These are phyloP conservation scores for Myxocyprinus asiaticus DNA, from an alignment of 2,113 vertebrate species.

Conservation along the genomic window DNA sequence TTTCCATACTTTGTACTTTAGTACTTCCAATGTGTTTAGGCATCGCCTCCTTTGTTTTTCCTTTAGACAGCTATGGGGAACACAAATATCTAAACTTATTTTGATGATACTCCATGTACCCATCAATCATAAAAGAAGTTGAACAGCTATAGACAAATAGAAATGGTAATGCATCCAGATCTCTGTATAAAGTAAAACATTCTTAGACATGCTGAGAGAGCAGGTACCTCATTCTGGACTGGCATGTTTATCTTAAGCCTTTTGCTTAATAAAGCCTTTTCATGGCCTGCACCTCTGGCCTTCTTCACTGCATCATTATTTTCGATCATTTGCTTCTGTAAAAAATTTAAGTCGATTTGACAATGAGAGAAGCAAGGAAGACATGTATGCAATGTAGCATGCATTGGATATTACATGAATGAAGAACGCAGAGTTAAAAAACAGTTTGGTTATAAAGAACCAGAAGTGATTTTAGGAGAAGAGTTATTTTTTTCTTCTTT, in stretches of 20 bases:
- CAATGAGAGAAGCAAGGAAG: not conserved
- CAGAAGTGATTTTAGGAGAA: too few species aligned
- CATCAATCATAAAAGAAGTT: too few species aligned
- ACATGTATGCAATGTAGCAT: not conserved
- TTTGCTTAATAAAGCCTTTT: slow-evolving; percentile 4
- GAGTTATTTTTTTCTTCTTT: too few species aligned
- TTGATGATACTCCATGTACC: too few species aligned
- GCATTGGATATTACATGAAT: not conserved
- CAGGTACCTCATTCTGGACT: slow-evolving; percentile 7
- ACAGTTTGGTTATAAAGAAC: too few species aligned
- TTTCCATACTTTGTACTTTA: too few species aligned
- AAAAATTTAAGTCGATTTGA: slow-evolving; percentile 17
- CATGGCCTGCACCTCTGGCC: not conserved
- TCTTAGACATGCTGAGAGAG: not conserved
- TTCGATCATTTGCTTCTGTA: not conserved
- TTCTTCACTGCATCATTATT: not conserved
- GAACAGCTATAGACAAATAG: too few species aligned
- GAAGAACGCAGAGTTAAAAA: not conserved
- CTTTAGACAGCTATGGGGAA: slow-evolving; percentile 19
- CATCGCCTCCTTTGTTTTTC: not conserved
- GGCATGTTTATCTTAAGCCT: not conserved
- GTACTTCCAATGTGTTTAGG: slow-evolving; percentile 10
- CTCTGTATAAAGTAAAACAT: too few species aligned
- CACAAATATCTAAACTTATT: slow-evolving; percentile 18
- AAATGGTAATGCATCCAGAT: too few species aligned